A percentile compares a stretch with the other conserved stretches of the same genome.
Evolutionary conservation across 2,113 vertebrate species (phyloP).

Genomic region (Cryptotis parvus): DNA sequence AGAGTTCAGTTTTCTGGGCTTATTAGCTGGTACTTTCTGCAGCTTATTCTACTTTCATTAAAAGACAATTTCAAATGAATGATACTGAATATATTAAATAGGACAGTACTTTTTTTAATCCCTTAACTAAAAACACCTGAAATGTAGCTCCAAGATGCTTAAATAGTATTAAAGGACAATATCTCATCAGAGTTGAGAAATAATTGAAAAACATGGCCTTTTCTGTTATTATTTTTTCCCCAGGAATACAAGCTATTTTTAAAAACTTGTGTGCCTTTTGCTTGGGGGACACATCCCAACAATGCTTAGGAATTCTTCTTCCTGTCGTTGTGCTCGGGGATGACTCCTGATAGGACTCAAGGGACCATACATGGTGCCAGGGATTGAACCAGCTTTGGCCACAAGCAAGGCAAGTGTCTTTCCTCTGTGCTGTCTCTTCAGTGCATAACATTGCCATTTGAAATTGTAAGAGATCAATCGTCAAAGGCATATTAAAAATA

Average conservation of each 20-base stretch:
- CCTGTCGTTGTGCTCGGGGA: too few relatives aligned
- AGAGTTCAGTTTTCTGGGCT: neutral
- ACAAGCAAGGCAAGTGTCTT: too few relatives aligned
- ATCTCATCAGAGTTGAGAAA: conserved; percentile 38
- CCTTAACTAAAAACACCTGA: neutral
- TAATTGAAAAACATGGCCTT: neutral
- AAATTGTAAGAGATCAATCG: conserved; percentile 30
- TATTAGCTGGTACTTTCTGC: neutral
- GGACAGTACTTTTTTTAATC: neutral
- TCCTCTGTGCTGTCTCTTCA: too few relatives aligned
- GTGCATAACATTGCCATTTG: neutral
- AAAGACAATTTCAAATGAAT: conserved; percentile 16
- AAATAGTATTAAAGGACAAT: neutral
- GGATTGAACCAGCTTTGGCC: too few relatives aligned
- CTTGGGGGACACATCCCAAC: too few relatives aligned
- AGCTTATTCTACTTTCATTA: neutral
- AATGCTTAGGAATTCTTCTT: too few relatives aligned
- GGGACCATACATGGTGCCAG: too few relatives aligned
- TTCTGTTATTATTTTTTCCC: neutral
- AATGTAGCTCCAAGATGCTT: neutral
- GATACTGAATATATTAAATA: neutral
- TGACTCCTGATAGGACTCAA: too few relatives aligned
- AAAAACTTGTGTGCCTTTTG: too few relatives aligned
- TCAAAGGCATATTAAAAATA: conserved; percentile 29
- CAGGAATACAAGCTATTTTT: too few relatives aligned